Percentiles rank a stretch among this genome's conserved stretches.
Conservation (phyloP, 2,113 vertebrate species). For the Oenanthe oenanthe region DNA sequence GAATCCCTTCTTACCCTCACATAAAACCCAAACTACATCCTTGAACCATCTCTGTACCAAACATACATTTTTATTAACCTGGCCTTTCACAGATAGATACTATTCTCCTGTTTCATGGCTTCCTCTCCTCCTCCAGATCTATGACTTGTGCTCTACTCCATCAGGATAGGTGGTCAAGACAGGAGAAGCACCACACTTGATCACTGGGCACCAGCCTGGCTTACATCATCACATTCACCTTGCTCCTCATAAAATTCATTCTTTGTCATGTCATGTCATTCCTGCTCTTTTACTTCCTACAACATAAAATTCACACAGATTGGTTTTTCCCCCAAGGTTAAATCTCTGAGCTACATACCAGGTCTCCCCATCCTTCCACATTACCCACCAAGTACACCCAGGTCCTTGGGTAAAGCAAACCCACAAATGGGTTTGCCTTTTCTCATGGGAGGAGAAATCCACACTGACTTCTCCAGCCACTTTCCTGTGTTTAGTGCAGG, state of each 20-base stretch:
- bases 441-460: not conserved
- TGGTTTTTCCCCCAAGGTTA: not conserved
- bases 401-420: not conserved
- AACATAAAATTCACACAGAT: not conserved
- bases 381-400: not conserved
- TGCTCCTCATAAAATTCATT: not conserved
- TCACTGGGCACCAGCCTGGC: not conserved
- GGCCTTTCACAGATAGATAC: not conserved
- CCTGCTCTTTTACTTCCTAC: not conserved
- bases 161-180: not conserved
- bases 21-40: not conserved
- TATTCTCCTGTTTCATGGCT: not conserved
- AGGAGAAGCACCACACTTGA: not conserved
- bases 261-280: not conserved
- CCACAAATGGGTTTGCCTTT: not conserved
- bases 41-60: not conserved
- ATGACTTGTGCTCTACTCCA: not conserved
- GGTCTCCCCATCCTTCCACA: not conserved
- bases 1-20: not conserved
- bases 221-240: not conserved
- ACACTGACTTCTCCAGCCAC: not conserved
- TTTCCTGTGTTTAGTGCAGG: not conserved
- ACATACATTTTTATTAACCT: not conserved
- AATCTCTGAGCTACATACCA: not conserved
- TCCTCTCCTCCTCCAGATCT: not conserved